Conservation (phyloP, 1,140 invertebrate species). For the Ceratoteleas bidentatus region DNA sequence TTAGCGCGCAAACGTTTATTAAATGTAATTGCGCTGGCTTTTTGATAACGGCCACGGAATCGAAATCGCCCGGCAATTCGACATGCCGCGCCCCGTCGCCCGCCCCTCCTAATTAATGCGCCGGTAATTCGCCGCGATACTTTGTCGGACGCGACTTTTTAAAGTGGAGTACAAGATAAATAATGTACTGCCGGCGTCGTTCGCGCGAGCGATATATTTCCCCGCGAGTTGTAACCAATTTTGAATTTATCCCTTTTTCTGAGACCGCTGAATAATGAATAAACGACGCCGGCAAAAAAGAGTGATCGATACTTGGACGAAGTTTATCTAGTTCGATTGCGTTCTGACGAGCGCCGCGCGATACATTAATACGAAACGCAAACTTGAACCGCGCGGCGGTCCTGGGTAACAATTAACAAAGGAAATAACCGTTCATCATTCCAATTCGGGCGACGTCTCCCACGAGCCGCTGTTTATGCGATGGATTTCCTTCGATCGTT, state of each 20-base stretch:
- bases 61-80: no score
- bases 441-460: neutral
- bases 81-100: no score
- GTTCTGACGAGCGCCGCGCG: neutral
- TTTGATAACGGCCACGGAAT: no score
- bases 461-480: no score
- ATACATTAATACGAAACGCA: slow-evolving; percentile 1
- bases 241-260: slow-evolving; percentile 6
- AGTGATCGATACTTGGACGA: slow-evolving; percentile 19
- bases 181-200: no score
- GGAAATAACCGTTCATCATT: neutral
- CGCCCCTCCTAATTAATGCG: no score
- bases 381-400: neutral
- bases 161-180: no score
- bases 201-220: no score
- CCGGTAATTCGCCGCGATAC: neutral
- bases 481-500: neutral
- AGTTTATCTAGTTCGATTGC: slow-evolving; percentile 28
- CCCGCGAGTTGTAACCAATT: neutral
- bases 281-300: slow-evolving; percentile 4
- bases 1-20: no score
- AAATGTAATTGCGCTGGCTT: no score
- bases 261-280: slow-evolving; percentile 6
- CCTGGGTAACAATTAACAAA: neutral
- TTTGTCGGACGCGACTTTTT: neutral